A percentile compares a stretch with the other conserved stretches of the same genome.
Conservation (phyloP, 2,113 vertebrate genomes). For the Pandion haliaetus region DNA sequence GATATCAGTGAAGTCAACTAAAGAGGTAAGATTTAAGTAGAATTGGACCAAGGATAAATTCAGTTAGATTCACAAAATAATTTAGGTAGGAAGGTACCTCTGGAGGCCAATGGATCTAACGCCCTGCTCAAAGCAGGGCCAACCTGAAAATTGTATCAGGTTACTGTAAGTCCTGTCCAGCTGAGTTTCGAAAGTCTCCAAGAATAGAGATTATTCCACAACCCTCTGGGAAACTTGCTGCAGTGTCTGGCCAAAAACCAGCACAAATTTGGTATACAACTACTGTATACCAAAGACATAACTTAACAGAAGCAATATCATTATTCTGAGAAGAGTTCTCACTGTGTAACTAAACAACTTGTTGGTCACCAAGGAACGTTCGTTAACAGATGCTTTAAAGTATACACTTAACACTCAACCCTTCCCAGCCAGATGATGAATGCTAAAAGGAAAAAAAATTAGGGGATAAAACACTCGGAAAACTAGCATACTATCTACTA, state of each 20-base stretch:
- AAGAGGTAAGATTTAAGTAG: neutral
- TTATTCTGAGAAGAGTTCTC: neutral
- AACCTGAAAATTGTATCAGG: neutral
- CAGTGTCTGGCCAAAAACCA: neutral
- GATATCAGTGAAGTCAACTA: neutral
- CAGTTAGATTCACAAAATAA: neutral
- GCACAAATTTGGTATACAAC: neutral
- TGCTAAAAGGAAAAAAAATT: neutral
- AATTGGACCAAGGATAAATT: neutral
- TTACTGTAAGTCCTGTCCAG: neutral
- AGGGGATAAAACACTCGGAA: neutral
- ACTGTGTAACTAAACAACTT: neutral
- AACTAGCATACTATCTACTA: neutral
- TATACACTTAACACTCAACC: neutral
- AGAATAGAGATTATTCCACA: neutral
- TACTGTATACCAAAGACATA: neutral
- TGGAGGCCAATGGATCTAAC: neutral
- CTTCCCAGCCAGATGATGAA: neutral
- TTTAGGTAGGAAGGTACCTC: neutral
- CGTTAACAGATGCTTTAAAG: neutral
- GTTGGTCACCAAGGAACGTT: no score
- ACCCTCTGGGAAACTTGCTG: neutral
- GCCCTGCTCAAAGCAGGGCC: neutral
- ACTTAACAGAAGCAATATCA: neutral
- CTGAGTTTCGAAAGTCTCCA: neutral